Conservation (phyloP, 2,797 vertebrate genomes). For the Cetoscarus ocellatus region DNA sequence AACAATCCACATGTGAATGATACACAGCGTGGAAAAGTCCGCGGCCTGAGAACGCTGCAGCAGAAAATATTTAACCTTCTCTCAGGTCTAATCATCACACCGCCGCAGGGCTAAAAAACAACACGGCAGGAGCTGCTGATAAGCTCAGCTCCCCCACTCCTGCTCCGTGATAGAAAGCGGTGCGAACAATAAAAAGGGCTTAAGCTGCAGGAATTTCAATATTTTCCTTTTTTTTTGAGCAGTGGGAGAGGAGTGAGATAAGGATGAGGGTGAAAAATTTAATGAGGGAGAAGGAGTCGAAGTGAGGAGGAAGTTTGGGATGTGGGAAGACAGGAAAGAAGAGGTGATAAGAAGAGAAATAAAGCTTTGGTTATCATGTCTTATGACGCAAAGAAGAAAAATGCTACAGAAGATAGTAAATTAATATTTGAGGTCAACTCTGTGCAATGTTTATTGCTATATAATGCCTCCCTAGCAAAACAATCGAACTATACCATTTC, state of each 20-base stretch:
- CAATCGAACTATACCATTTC: constrained; percentile 44
- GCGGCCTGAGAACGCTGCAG: constrained; percentile 34
- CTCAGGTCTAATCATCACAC: constrained; percentile 68
- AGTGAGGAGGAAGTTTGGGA: constrained; percentile 24
- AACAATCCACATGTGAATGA: constrained; percentile 47
- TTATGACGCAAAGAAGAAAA: constrained; percentile 2
- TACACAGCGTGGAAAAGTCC: constrained; percentile 61
- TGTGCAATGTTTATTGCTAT: constrained; percentile 80
- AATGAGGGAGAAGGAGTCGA: constrained; percentile 18
- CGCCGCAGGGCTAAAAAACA: constrained; percentile 42
- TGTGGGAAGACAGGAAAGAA: constrained; percentile 12
- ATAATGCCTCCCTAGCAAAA: constrained; percentile 57
- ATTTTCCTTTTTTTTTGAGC: constrained; percentile 44
- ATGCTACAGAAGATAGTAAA: constrained; percentile 26
- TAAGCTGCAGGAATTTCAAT: constrained; percentile 78
- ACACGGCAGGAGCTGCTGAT: constrained; percentile 51
- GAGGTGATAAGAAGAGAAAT: constrained; percentile 4
- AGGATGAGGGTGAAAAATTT: constrained; percentile 3
- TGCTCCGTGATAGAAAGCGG: constrained; percentile 13
- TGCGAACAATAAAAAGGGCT: constrained; percentile 67
- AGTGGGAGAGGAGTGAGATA: constrained; percentile 52
- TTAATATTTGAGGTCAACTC: constrained; percentile 65
- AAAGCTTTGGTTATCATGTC: constrained; percentile 30
- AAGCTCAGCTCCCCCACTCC: constrained; percentile 38
- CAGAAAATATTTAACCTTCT: constrained; percentile 75